Evolutionary conservation across 2,797 vertebrate species (phyloP), one percentile per base, ranked within the genome.

Genomic region (Bradypodion ventrale): DNA sequence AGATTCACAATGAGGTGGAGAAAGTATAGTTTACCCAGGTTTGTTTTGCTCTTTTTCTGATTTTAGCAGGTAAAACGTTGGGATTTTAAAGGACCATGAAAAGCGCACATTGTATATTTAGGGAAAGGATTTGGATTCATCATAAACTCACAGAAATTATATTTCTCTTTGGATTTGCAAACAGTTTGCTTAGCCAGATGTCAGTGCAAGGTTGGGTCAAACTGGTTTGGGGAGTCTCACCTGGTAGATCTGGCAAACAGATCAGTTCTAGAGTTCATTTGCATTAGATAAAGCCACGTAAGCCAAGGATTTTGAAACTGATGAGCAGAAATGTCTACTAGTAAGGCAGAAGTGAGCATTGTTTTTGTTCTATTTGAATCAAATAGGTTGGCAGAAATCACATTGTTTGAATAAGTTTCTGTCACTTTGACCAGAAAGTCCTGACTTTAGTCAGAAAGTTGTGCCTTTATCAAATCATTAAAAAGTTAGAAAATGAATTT

Each of bases 281-380:
- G 8, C 35, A 80, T 81, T 46, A 83, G 40, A 49, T 60, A 82
- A 72, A 76, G 73, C 73, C 73, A 85, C 66, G 74, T 85, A 81
- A 82, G 32, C 56, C 25, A 76, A 85, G 44, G 35, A 62, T 77
- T 21, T 23, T 80, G 63, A 56, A 59, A 80, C 23, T 29, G 35
- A 66, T 76, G 73, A 49, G 27, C n/a, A 42, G 46, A 29, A 29
- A 80, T 7, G 35, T 74, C 13, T 75, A 29, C 13, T 37, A 75
- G 7, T 46, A 56, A 49, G 29, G 32, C 12, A 32, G 63, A 75
- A n/a, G 4, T 59, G 9, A 76, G 3, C 70, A 68, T 0, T 15
- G 16, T 56, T 59, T 74, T 29, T 59, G n/a, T 29, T 76, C 63
- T 66, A 46, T 5, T 60, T 56, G 63, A 29, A 69, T 5, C 15